Base-by-base conservation (phyloP, 2,888 invertebrate genomes). In the Entomobrya proxima region DNA sequence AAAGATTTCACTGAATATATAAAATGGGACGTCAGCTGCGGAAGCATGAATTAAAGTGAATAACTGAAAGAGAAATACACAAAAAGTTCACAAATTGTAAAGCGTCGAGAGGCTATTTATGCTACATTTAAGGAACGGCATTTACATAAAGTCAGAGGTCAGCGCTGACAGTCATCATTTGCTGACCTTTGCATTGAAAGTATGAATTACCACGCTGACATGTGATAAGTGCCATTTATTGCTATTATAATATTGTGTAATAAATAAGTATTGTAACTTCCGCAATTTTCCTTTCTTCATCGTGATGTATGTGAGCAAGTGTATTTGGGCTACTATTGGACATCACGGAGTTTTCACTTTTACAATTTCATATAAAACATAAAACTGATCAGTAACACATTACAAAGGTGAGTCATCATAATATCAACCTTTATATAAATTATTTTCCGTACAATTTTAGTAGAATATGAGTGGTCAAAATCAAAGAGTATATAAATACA, bases 131-230 rank as follows among this genome's bases (percentile, higher is more conserved):
- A 75, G 76, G 55, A 85, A 80, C 50, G 74, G 52, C 85, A 85
- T 85, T 85, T 85, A 85, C 85, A 85, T 80, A 55, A 80, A 50
- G 80, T 85, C 85, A 85, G 67, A 85, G 85, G 85, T 85, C 85
- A 85, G 72, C 78, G 27, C 47, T 67, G 78, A 77, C 76, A 76
- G 78, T 61, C 79, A 85, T 47, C 72, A 78, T 75, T 44, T 37
- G 79, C 75, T 85, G 85, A 80, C 85, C 85, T 85, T 85, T 85
- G 84, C 75, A 80, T 67, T 85, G 24, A 35, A 61, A 64, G 58
- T 52, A 83, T 85, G 79, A 85, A 80, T 80, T 85, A 85, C 79
- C 85, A 80, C 80, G 79, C 50, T 85, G 75, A 80, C 79, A 85
- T 85, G 85, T 85, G 85, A 85, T 85, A 85, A 79, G 85, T 85